Percentiles rank a stretch among this genome's conserved stretches.
Evolutionary conservation across 2,797 vertebrate genomes (phyloP).

Genomic region (Hozukius guyotensis): DNA sequence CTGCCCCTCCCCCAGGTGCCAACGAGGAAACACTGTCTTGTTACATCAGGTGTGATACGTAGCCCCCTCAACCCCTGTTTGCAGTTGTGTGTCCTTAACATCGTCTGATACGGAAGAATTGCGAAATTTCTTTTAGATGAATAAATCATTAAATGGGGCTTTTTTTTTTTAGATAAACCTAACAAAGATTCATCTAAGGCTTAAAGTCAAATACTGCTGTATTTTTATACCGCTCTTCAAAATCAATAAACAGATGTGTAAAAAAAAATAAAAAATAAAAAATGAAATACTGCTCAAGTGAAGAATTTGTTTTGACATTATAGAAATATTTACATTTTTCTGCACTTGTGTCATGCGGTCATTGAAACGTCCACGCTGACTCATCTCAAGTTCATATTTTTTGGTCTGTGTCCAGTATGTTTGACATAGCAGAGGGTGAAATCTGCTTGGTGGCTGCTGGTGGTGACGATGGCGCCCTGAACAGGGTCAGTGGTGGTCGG

Average conservation of each 20-base stretch:
- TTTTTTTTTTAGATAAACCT: neutral
- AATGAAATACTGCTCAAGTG: neutral
- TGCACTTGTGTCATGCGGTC: neutral
- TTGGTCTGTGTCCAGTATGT: conserved; percentile 62
- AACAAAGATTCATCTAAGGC: neutral
- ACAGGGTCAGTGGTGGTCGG: neutral
- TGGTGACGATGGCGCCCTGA: conserved; percentile 1
- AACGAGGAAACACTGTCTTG: conserved; percentile 62
- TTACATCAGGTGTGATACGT: conserved; percentile 75
- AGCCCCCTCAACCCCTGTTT: neutral
- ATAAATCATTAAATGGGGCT: neutral
- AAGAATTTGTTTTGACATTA: neutral
- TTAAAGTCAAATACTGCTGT: neutral
- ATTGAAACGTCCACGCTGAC: neutral
- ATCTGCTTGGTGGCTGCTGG: conserved; percentile 81
- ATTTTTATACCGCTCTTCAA: no score
- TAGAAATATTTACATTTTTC: neutral
- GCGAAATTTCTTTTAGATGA: neutral
- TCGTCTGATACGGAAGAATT: neutral
- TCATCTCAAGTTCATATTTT: neutral
- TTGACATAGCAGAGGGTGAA: conserved; percentile 81
- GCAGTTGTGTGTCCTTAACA: neutral
- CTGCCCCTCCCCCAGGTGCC: conserved; percentile 56
- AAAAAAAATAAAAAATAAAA: neutral
- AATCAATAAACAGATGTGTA: no score